These are phyloP conservation scores for Aurelia sp. DNA, from an alignment of 30 jellyfish, hydroid and myxozoan species.

Conservation along the genomic window DNA sequence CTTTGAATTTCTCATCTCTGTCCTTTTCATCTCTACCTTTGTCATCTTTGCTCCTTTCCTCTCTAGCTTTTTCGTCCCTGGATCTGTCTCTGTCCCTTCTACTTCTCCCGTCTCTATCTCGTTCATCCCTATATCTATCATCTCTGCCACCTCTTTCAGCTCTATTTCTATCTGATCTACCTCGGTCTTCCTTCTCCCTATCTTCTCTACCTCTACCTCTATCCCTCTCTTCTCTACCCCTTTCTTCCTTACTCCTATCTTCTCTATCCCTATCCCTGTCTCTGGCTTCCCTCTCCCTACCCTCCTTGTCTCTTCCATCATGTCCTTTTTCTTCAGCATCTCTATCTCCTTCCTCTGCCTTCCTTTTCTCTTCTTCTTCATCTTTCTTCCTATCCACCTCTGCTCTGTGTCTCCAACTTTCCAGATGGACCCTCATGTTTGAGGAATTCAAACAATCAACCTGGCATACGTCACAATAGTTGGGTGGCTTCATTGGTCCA, in stretches of 20 bases:
- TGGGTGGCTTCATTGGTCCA: constrained; percentile 65
- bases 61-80: neutral
- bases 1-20: constrained; percentile 7
- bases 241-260: neutral
- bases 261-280: no score
- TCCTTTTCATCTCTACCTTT: neutral
- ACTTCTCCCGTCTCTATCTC: neutral
- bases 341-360: neutral
- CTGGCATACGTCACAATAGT: constrained; percentile 76
- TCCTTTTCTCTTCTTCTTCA: constrained; percentile 38
- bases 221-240: neutral
- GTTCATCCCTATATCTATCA: no score
- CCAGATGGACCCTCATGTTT: constrained; percentile 69
- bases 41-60: neutral
- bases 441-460: constrained; percentile 82
- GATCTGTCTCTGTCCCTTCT: neutral
- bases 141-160: no score
- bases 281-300: neutral
- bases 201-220: no score
- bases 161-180: no score
- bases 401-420: constrained; percentile 96
- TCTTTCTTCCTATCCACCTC: constrained; percentile 75
- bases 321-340: neutral
- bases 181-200: no score
- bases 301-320: neutral